Conservation (phyloP, 2,113 vertebrate genomes). For the Daboia siamensis region DNA sequence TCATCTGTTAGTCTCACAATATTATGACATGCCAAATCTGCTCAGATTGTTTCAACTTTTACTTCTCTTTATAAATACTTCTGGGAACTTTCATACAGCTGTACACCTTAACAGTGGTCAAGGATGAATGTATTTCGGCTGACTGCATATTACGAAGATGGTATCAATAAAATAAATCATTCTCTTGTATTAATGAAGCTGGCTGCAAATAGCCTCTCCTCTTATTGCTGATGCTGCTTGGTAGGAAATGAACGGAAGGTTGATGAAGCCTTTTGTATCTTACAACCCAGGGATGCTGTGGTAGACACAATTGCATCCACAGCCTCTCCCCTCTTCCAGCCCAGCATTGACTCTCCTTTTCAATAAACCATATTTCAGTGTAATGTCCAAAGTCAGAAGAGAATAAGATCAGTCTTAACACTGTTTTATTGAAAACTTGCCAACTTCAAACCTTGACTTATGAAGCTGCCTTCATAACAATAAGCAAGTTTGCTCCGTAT, state of each 20-base stretch:
- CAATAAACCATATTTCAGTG: neutral
- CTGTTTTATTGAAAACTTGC: neutral
- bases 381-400: neutral
- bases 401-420: neutral
- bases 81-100: neutral
- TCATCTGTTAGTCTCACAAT: constrained; percentile 2
- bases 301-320: neutral
- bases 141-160: neutral
- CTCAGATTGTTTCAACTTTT: neutral
- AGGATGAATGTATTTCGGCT: constrained; percentile 1
- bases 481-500: neutral
- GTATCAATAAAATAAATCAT: neutral
- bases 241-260: neutral
- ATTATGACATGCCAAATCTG: constrained; percentile 18
- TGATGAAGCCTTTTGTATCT: neutral
- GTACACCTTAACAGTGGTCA: neutral
- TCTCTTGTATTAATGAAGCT: neutral
- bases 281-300: neutral
- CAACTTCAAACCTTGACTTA: neutral
- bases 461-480: neutral
- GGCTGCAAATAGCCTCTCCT: neutral
- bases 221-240: neutral
- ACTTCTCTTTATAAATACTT: constrained; percentile 6
- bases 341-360: neutral
- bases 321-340: neutral